A percentile compares a stretch with the other conserved stretches of the same genome.
These are phyloP conservation scores for Erebia ligea DNA, from an alignment of 2,888 invertebrate species.

Conservation along the genomic window DNA sequence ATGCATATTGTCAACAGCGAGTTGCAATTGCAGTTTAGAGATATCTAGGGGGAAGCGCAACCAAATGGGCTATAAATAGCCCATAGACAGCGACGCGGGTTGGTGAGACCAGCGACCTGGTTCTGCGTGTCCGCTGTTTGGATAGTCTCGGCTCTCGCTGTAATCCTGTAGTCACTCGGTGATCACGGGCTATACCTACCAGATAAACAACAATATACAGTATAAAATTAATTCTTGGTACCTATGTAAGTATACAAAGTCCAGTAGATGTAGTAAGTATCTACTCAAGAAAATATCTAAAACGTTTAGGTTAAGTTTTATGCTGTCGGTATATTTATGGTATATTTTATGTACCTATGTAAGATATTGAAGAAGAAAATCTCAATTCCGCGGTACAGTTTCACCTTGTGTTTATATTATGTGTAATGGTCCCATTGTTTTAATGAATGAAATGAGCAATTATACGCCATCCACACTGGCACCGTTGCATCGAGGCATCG, in stretches of 20 bases:
- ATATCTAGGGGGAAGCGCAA: conserved; percentile 43
- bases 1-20: conserved; percentile 45
- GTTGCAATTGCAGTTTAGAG: conserved; percentile 49
- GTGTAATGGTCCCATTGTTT: conserved; percentile 8
- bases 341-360: too few relatives aligned
- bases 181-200: too few relatives aligned
- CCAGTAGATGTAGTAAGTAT: too few relatives aligned
- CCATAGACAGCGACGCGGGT: conserved; percentile 36
- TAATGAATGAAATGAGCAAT: conserved; percentile 2
- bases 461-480: neutral
- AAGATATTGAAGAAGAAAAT: too few relatives aligned
- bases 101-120: conserved; percentile 60
- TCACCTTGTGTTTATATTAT: neutral
- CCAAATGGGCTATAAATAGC: conserved; percentile 64
- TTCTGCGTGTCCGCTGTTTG: conserved; percentile 60
- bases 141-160: conserved; percentile 39
- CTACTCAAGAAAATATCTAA: too few relatives aligned
- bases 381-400: neutral
- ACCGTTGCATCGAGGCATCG: neutral
- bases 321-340: too few relatives aligned
- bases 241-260: too few relatives aligned
- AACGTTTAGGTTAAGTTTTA: too few relatives aligned
- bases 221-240: too few relatives aligned
- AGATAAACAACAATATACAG: too few relatives aligned
- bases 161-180: conserved; percentile 46